Evolutionary conservation across 1,140 invertebrate genomes (phyloP), one percentile per base, ranked within the genome.

Genomic region (Procambarus virginalis): DNA sequence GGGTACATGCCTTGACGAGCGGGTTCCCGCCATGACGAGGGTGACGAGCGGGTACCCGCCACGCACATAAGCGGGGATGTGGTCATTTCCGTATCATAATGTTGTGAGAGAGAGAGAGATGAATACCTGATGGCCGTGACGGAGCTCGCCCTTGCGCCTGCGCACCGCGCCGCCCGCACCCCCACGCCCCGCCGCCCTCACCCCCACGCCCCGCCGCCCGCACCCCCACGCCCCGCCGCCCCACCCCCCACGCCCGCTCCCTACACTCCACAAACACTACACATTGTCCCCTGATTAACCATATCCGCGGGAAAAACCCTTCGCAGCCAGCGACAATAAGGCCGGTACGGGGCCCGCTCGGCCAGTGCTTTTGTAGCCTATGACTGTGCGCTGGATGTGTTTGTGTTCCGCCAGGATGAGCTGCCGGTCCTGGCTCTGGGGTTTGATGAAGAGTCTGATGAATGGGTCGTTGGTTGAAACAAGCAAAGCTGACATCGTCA

Each of bases 71-170:
- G 68, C n/a, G n/a, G n/a, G n/a, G 68, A 73, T n/a, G 3, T 8
- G 14, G 17, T 34, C 76, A 78, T 78, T 78, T 78, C 76, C 76
- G 3, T 78, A 78, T 78, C 76, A 78, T 49, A 78, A 78, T 51
- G n/a, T 73, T 22, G 3, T 22, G 5, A 45, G n/a, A 34, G n/a
- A 73, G n/a, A 68, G 64, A 34, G 68, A 34, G 68, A 49, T 78
- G 76, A 78, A 51, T 78, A 51, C 45, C 5, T 78, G 46, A 78
- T 78, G 76, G 49, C 46, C 46, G 76, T 78, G 49, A 78, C 76
- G n/a, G 75, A 5, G 70, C 9, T 12, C 8, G 55, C 55, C 3
- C 1, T 4, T 20, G 20, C 34, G 34, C 34, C 34, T 34, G 34
- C 34, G 34, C 34, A 34, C 12, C 12, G 51, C 12, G 51, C 51